These are phyloP conservation scores for Hippocampus abdominalis DNA, from an alignment of 2,113 vertebrate species.

Conservation along the genomic window DNA sequence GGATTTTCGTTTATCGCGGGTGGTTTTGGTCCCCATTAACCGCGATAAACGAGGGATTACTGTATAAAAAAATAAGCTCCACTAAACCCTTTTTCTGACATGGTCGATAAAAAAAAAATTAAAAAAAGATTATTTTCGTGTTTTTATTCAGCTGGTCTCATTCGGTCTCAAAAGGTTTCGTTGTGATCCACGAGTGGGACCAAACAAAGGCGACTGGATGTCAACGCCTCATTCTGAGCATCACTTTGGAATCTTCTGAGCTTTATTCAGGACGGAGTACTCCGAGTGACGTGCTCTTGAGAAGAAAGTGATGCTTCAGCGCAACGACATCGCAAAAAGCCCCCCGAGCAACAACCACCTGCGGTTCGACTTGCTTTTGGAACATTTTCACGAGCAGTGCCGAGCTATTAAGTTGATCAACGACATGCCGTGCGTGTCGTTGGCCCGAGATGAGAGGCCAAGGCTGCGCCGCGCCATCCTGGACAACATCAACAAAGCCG, in stretches of 20 bases:
- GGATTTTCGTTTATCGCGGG: no score
- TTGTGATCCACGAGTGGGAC: no score
- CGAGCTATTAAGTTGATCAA: constrained; percentile 9
- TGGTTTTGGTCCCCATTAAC: no score
- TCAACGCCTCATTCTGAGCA: not conserved
- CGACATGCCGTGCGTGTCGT: not conserved
- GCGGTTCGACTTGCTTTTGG: not conserved
- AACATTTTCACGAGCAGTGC: not conserved
- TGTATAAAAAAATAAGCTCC: no score
- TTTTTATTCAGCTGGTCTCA: no score
- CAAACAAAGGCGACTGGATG: not conserved
- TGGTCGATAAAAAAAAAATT: no score
- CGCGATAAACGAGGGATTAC: no score
- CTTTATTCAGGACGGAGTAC: no score
- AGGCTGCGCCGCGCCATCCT: not conserved
- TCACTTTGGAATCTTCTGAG: not conserved
- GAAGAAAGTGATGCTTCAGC: not conserved
- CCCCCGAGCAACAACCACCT: not conserved
- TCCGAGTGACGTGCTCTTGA: not conserved
- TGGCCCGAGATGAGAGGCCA: not conserved
- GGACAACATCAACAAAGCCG: constrained; percentile 5
- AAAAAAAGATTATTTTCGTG: no score
- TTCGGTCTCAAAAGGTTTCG: no score
- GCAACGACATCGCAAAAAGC: not conserved
- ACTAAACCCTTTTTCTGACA: no score